A percentile compares a stretch with the other conserved stretches of the same genome.
These are phyloP conservation scores for Dinomys branickii DNA, from an alignment of 2,113 vertebrate genomes.

Conservation along the genomic window DNA sequence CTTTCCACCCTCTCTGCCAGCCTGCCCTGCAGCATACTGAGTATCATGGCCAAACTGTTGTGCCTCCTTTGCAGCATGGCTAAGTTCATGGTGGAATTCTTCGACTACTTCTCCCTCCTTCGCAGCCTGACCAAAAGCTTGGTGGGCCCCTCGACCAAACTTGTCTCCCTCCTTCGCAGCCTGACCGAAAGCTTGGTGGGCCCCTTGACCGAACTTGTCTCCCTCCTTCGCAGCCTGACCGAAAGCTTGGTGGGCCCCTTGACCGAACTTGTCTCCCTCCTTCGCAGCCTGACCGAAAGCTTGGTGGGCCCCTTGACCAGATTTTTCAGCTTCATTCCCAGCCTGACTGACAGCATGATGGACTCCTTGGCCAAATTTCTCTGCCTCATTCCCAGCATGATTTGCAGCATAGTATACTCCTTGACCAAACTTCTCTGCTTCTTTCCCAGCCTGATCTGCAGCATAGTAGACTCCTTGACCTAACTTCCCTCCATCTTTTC, in stretches of 20 bases:
- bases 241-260: not conserved
- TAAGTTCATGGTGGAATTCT: conserved; percentile 11
- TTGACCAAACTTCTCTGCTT: not conserved
- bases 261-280: not conserved
- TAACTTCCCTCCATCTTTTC: not conserved
- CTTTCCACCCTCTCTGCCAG: conserved; percentile 52
- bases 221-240: conserved; percentile 1
- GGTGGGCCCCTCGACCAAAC: not conserved
- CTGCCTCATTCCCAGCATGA: not conserved
- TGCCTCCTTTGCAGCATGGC: conserved; percentile 53
- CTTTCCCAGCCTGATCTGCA: conserved; percentile 19
- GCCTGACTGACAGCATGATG: not conserved
- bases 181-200: not conserved
- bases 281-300: not conserved
- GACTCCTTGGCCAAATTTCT: not conserved
- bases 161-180: not conserved
- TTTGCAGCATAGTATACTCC: not conserved
- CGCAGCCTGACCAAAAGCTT: conserved; percentile 19
- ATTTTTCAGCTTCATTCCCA: not conserved
- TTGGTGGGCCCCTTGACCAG: not conserved
- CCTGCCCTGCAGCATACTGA: conserved; percentile 31
- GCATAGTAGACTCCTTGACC: conserved; percentile 43
- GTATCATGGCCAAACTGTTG: conserved; percentile 20
- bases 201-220: not conserved
- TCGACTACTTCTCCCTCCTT: conserved; percentile 34